Percentiles rank a stretch among this genome's conserved stretches.
Conservation (phyloP, 2,888 invertebrate species). For the Zelleria hepariella region DNA sequence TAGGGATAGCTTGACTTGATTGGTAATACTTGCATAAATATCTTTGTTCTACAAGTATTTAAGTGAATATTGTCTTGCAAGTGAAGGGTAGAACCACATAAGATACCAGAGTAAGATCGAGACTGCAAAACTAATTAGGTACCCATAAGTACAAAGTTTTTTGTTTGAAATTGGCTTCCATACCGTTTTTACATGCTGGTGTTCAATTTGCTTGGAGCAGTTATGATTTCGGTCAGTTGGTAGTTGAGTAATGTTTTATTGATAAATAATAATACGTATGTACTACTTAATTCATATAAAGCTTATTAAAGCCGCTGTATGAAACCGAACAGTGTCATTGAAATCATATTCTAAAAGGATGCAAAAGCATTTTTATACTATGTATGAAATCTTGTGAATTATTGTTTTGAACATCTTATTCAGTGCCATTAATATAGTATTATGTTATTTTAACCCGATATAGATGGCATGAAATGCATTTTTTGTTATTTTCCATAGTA, state of each 20-base stretch:
- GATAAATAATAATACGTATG: neutral
- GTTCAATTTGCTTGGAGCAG: neutral
- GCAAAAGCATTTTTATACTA: neutral
- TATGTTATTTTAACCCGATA: slow-evolving; percentile 65
- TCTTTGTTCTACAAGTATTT: too few relatives aligned
- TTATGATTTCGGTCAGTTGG: slow-evolving; percentile 3
- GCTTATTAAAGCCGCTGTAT: too few relatives aligned
- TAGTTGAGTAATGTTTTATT: slow-evolving; percentile 1
- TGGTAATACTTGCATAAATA: too few relatives aligned
- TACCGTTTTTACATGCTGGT: too few relatives aligned
- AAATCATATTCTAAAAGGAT: neutral
- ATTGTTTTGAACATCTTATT: slow-evolving; percentile 23
- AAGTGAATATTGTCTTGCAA: too few relatives aligned
- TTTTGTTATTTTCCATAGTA: slow-evolving; percentile 29
- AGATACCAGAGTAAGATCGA: too few relatives aligned
- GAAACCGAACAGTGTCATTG: too few relatives aligned
- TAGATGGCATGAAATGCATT: slow-evolving; percentile 65
- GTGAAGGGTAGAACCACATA: too few relatives aligned
- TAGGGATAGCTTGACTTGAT: too few relatives aligned
- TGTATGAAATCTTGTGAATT: neutral
- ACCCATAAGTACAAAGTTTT: slow-evolving; percentile 39
- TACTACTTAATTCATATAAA: neutral
- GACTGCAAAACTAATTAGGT: slow-evolving; percentile 18
- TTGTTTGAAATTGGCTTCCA: slow-evolving; percentile 41
- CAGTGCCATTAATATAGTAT: slow-evolving; percentile 67